Conservation (phyloP, 2,113 vertebrate species). For the Abramis brama region DNA sequence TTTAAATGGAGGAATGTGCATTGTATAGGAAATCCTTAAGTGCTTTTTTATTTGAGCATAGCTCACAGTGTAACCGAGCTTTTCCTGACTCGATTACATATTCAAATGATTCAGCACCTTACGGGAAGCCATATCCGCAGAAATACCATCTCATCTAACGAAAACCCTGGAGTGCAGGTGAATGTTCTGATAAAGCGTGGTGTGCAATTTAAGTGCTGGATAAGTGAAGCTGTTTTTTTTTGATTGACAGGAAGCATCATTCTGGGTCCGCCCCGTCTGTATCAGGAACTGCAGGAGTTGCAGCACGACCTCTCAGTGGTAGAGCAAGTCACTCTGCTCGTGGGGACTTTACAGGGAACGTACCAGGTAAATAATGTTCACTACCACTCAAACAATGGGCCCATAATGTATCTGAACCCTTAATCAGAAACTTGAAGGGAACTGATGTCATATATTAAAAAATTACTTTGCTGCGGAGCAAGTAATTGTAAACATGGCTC, state of each 20-base stretch:
- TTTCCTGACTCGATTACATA: not conserved
- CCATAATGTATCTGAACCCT: not conserved
- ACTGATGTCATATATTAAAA: not conserved
- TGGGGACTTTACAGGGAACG: conserved; percentile 90
- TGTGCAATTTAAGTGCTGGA: conserved; percentile 6
- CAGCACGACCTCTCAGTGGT: conserved; percentile 92
- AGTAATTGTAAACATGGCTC: not conserved
- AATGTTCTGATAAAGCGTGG: not conserved
- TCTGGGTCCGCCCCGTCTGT: conserved; percentile 90
- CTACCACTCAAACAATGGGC: not conserved
- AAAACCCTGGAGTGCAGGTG: not conserved
- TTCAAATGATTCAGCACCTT: conserved; percentile 30
- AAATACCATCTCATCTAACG: conserved; percentile 25
- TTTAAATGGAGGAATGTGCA: not conserved
- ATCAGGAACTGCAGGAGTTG: conserved; percentile 94
- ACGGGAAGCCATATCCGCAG: not conserved
- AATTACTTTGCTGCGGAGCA: not conserved
- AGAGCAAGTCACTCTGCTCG: conserved; percentile 89
- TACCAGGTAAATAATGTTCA: conserved; percentile 83
- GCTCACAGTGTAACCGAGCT: conserved; percentile 9
- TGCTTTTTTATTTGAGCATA: not conserved
- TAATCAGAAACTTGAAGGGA: not conserved
- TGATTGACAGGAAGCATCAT: conserved; percentile 81
- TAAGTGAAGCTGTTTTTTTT: conserved; percentile 35
- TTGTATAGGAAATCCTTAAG: not conserved